Percentiles rank a stretch among this genome's conserved stretches.
phyloP scores from a whole-genome alignment of 2,888 invertebrate species.

The Cheiracanthium punctorium region DNA sequence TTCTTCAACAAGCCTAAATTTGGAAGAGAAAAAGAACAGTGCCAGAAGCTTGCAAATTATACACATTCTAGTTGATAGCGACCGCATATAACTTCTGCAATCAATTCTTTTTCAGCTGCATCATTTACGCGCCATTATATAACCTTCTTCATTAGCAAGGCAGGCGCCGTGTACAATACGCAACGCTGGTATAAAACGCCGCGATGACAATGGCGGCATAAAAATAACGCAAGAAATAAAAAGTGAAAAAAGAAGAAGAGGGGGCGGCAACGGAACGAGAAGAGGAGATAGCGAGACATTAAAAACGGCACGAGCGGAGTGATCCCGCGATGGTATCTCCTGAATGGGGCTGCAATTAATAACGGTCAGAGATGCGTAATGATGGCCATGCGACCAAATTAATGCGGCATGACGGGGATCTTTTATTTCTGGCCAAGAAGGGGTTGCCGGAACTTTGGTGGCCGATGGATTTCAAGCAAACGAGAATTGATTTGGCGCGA shows the following conservation, averaged over 20 bases:
- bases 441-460: constrained; percentile 38
- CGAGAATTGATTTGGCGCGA: too few relatives aligned
- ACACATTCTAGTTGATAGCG: too few relatives aligned
- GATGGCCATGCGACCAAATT: constrained; percentile 63
- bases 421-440: constrained; percentile 55
- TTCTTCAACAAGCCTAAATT: too few relatives aligned
- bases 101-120: too few relatives aligned
- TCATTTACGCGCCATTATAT: too few relatives aligned
- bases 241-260: too few relatives aligned
- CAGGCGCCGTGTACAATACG: not conserved
- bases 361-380: constrained; percentile 45
- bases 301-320: constrained; percentile 39
- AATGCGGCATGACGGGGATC: constrained; percentile 59
- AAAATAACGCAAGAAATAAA: constrained; percentile 21
- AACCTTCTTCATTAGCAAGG: too few relatives aligned
- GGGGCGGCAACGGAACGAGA: not conserved
- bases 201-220: constrained; percentile 7
- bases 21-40: too few relatives aligned
- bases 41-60: too few relatives aligned
- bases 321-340: constrained; percentile 38
- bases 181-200: not conserved
- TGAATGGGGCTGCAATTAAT: constrained; percentile 59
- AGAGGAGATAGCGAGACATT: constrained; percentile 38
- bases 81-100: too few relatives aligned
- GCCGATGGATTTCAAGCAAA: not conserved